A percentile compares a stretch with the other conserved stretches of the same genome.
These are phyloP conservation scores for Podarcis raffonei DNA, from an alignment of 2,113 vertebrate species.

Conservation along the genomic window DNA sequence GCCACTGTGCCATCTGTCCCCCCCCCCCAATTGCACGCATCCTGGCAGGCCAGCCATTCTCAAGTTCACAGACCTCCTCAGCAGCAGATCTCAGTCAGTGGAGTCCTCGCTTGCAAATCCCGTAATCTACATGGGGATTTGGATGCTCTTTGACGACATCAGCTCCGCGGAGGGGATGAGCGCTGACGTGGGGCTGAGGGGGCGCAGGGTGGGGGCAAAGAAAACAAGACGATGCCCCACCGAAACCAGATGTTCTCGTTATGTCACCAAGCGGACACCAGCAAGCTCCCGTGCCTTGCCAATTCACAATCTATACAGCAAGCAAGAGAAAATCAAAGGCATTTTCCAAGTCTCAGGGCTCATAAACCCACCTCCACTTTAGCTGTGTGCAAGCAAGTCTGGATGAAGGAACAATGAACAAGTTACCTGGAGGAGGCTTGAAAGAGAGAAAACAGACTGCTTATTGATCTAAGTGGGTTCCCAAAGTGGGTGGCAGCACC, in stretches of 20 bases:
- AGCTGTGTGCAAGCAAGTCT: too few relatives aligned
- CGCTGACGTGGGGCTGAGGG: background rate
- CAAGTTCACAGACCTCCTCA: constrained; percentile 50
- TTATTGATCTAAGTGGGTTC: too few relatives aligned
- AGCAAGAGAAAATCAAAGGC: background rate
- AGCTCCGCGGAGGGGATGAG: background rate
- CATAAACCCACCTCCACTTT: too few relatives aligned
- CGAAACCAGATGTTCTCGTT: constrained; percentile 41
- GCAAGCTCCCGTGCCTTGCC: background rate
- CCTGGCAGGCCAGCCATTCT: constrained; percentile 35
- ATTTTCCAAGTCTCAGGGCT: background rate
- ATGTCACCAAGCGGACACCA: constrained; percentile 1
- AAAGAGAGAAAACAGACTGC: too few relatives aligned
- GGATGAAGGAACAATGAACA: too few relatives aligned
- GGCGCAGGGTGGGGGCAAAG: background rate
- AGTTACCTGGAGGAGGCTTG: too few relatives aligned
- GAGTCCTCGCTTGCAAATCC: constrained; percentile 49
- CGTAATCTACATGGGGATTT: constrained; percentile 51
- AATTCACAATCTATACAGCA: background rate
- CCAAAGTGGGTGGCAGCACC: too few relatives aligned
- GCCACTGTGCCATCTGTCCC: constrained; percentile 64
- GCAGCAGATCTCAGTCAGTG: constrained; percentile 53
- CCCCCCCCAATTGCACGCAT: background rate
- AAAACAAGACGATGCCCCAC: background rate
- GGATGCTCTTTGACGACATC: constrained; percentile 31